phyloP scores from a whole-genome alignment of 2,888 invertebrate species.

The Thymelicus sylvestris region DNA sequence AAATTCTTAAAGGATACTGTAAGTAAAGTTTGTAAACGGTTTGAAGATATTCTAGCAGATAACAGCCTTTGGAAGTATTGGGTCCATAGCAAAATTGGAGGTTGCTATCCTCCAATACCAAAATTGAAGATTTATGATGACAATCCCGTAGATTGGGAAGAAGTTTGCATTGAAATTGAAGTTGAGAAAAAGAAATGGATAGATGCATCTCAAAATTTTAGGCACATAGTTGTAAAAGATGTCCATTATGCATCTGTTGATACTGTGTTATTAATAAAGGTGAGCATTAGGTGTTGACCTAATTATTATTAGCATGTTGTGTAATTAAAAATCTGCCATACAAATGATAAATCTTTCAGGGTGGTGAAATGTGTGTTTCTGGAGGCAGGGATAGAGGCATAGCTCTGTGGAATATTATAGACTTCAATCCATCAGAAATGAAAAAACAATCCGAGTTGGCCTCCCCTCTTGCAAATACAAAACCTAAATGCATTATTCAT shows the following conservation, averaged over 20 bases:
- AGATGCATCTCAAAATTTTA: slow-evolving; percentile 70
- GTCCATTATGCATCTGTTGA: slow-evolving; percentile 86
- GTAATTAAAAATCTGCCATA: background rate
- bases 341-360: slow-evolving; percentile 54
- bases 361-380: slow-evolving; percentile 80
- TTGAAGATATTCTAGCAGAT: slow-evolving; percentile 83
- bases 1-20: slow-evolving; percentile 80
- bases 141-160: slow-evolving; percentile 80
- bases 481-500: slow-evolving; percentile 63
- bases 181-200: slow-evolving; percentile 84
- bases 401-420: slow-evolving; percentile 78
- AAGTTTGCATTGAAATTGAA: slow-evolving; percentile 86
- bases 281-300: slow-evolving; percentile 55
- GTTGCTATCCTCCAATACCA: slow-evolving; percentile 69
- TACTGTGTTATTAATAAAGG: slow-evolving; percentile 83
- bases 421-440: slow-evolving; percentile 57
- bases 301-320: background rate
- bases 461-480: slow-evolving; percentile 52
- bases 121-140: slow-evolving; percentile 66
- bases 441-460: slow-evolving; percentile 25
- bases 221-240: slow-evolving; percentile 78
- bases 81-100: slow-evolving; percentile 72
- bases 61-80: slow-evolving; percentile 84
- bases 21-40: slow-evolving; percentile 82
- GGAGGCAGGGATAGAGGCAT: slow-evolving; percentile 85